These are phyloP conservation scores for Acropternis orthonyx DNA, from an alignment of 2,797 vertebrate species.

Conservation along the genomic window DNA sequence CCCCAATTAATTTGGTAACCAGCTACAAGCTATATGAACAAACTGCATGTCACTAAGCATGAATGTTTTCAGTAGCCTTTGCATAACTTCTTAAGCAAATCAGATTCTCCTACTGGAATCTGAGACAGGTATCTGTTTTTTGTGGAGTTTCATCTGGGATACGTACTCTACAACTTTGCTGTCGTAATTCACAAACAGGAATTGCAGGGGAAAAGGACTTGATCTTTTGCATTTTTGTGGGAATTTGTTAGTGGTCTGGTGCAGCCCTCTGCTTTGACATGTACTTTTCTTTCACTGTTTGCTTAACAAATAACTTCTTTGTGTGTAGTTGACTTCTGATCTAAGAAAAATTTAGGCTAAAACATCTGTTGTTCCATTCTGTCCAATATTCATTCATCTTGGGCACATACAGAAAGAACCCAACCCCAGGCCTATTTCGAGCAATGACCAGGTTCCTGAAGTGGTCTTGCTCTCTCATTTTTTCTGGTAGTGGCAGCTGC, in stretches of 20 bases:
- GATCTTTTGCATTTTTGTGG: neutral
- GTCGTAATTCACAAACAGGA: neutral
- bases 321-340: neutral
- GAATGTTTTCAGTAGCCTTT: neutral
- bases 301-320: neutral
- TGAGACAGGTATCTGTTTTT: neutral
- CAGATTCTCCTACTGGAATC: neutral
- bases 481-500: neutral
- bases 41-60: neutral
- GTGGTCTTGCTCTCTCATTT: neutral
- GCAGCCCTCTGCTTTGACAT: neutral
- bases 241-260: neutral
- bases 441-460: neutral
- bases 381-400: neutral
- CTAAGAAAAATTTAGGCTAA: neutral
- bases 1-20: neutral
- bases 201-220: neutral
- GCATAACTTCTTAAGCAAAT: neutral
- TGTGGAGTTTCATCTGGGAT: neutral
- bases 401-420: neutral
- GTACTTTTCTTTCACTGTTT: neutral
- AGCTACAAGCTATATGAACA: neutral
- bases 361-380: neutral
- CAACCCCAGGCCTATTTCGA: neutral
- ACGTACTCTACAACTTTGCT: neutral